Percentiles rank a stretch among this genome's conserved stretches.
Evolutionary conservation across 2,113 vertebrate species (phyloP).

Genomic region (Onychostruthus taczanowskii): DNA sequence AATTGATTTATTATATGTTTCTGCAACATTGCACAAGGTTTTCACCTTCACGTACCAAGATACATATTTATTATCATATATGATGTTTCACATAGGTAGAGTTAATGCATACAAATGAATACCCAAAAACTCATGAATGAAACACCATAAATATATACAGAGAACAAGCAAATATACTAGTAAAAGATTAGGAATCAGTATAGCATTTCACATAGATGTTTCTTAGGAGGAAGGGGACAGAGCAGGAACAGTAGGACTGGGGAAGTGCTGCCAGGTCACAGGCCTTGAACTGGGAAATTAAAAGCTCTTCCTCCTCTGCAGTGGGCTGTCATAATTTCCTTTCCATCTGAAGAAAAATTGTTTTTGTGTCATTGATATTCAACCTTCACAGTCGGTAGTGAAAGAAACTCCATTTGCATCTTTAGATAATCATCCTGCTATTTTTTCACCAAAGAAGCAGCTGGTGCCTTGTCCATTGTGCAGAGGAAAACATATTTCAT

Average conservation of each 20-base stretch:
- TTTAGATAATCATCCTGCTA: constrained; percentile 16
- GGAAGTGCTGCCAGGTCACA: not conserved
- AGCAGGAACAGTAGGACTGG: not conserved
- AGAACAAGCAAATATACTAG: not conserved
- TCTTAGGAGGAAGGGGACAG: not conserved
- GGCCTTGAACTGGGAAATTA: not conserved
- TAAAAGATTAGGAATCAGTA: not conserved
- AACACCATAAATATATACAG: not conserved
- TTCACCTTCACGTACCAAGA: not conserved
- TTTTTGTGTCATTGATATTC: not conserved
- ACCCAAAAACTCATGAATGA: not conserved
- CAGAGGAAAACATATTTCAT: constrained; percentile 51
- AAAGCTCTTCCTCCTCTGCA: not conserved
- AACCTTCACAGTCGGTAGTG: not conserved
- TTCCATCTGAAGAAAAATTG: not conserved
- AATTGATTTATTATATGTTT: constrained; percentile 22
- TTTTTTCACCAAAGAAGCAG: constrained; percentile 49
- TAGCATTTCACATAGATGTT: not conserved
- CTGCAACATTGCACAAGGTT: not conserved
- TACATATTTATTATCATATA: not conserved
- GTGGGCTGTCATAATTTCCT: not conserved
- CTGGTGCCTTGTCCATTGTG: constrained; percentile 46
- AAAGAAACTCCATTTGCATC: constrained; percentile 42
- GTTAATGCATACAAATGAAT: not conserved
- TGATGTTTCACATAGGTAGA: not conserved